Conservation (phyloP, 2,797 vertebrate species). For the Cynodonichthys magdalenae region DNA sequence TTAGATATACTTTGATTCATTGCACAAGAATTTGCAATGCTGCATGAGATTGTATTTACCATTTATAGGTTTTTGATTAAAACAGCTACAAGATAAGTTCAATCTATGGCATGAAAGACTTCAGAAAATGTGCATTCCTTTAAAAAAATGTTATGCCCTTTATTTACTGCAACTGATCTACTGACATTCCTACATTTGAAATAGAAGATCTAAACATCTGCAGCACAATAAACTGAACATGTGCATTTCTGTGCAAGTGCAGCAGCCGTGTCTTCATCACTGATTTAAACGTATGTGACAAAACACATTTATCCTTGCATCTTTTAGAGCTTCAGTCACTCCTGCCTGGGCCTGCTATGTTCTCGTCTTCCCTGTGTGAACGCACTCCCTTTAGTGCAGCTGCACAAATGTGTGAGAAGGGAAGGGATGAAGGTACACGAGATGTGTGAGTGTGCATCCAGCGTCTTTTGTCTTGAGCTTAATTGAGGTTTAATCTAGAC, state of each 20-base stretch:
- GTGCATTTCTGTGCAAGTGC: background rate
- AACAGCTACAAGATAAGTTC: no score
- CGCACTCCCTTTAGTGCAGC: constrained; percentile 13
- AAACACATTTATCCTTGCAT: constrained; percentile 13
- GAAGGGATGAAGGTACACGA: constrained; percentile 2
- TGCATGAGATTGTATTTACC: no score
- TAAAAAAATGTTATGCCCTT: background rate
- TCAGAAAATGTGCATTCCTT: background rate
- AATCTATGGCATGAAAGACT: background rate
- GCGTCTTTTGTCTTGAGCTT: constrained; percentile 33
- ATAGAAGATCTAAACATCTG: constrained; percentile 9
- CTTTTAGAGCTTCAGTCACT: constrained; percentile 19
- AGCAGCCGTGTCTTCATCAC: background rate
- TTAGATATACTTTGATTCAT: no score
- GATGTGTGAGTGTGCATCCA: constrained; percentile 29
- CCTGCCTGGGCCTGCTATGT: constrained; percentile 25
- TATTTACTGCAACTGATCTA: background rate
- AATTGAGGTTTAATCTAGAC: constrained; percentile 41
- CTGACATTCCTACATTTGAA: constrained; percentile 7
- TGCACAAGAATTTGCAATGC: no score
- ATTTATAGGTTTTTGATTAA: no score
- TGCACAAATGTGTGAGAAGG: constrained; percentile 27
- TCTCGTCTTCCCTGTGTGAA: constrained; percentile 30
- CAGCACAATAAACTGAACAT: background rate
- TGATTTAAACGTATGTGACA: constrained; percentile 29